Evolutionary conservation across 2,888 invertebrate species (phyloP).

Genomic region (Drosophila lacicola): DNA sequence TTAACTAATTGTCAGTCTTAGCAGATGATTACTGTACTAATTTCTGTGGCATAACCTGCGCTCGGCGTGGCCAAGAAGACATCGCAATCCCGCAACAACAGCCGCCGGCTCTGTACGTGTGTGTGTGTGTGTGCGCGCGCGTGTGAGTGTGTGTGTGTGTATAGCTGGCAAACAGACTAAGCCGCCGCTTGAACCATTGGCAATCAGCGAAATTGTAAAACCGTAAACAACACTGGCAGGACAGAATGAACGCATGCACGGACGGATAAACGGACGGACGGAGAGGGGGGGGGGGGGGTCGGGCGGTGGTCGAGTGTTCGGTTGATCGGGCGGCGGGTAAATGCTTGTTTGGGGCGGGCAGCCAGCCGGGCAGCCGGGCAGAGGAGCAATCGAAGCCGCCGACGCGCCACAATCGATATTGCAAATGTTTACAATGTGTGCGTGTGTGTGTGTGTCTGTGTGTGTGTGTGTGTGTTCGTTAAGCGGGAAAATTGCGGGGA

Average conservation of each 20-base stretch:
- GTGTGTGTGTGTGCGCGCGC: neutral
- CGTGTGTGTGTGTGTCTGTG: conserved; percentile 1
- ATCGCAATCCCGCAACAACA: neutral
- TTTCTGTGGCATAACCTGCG: conserved; percentile 62
- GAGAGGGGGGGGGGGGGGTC: too few species aligned
- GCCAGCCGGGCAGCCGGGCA: conserved; percentile 18
- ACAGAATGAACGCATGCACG: conserved; percentile 21
- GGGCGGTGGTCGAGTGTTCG: neutral
- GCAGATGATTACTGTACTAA: conserved; percentile 76
- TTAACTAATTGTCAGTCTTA: conserved; percentile 79
- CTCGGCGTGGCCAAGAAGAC: conserved; percentile 28
- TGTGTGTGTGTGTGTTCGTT: conserved; percentile 10
- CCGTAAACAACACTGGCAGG: conserved; percentile 67
- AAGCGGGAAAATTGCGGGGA: conserved; percentile 38
- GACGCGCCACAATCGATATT: conserved; percentile 53
- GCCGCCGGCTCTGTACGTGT: neutral
- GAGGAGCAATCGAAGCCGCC: conserved; percentile 59
- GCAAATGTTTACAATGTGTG: conserved; percentile 49
- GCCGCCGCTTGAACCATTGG: conserved; percentile 58
- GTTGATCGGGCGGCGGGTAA: neutral
- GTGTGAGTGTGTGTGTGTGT: conserved; percentile 23
- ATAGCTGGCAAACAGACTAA: conserved; percentile 56
- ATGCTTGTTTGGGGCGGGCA: neutral
- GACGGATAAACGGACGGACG: neutral
- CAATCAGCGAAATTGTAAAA: conserved; percentile 76